Evolutionary conservation across 2,888 invertebrate species (phyloP).

Genomic region (Peribatodes rhomboidaria): DNA sequence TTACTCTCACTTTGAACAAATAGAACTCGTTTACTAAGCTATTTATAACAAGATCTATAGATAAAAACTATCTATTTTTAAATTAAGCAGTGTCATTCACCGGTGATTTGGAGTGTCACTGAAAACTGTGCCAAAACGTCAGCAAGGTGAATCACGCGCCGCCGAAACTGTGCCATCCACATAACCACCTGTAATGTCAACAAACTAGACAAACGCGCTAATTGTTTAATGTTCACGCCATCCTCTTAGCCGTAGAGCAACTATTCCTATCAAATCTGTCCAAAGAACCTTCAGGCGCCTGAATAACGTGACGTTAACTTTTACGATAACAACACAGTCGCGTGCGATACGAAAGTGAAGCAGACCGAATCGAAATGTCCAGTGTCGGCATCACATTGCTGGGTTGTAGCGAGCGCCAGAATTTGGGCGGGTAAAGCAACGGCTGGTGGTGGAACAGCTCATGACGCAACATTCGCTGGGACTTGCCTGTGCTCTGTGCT

Average conservation of each 20-base stretch:
- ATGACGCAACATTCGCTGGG: slow-evolving; percentile 67
- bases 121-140: slow-evolving; percentile 51
- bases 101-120: slow-evolving; percentile 42
- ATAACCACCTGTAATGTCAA: slow-evolving; percentile 50
- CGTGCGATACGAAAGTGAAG: slow-evolving; percentile 14
- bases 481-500: slow-evolving; percentile 52
- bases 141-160: slow-evolving; percentile 45
- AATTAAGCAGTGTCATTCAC: slow-evolving; percentile 50
- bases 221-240: not conserved
- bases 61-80: slow-evolving; percentile 13
- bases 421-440: slow-evolving; percentile 26
- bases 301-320: slow-evolving; percentile 17
- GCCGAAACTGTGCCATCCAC: slow-evolving; percentile 48
- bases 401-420: slow-evolving; percentile 3
- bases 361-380: slow-evolving; percentile 19
- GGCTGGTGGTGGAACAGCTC: slow-evolving; percentile 5
- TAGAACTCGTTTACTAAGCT: not conserved
- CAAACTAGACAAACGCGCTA: slow-evolving; percentile 40
- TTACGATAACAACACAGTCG: slow-evolving; percentile 17
- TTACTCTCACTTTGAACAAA: not conserved
- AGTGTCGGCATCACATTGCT: not conserved
- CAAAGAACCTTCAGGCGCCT: slow-evolving; percentile 14
- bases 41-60: slow-evolving; percentile 6
- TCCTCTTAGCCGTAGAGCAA: not conserved
- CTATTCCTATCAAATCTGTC: not conserved